Evolutionary conservation across 2,797 vertebrate species (phyloP), one percentile per base, ranked within the genome.

Genomic region (Echeneis naucrates): DNA sequence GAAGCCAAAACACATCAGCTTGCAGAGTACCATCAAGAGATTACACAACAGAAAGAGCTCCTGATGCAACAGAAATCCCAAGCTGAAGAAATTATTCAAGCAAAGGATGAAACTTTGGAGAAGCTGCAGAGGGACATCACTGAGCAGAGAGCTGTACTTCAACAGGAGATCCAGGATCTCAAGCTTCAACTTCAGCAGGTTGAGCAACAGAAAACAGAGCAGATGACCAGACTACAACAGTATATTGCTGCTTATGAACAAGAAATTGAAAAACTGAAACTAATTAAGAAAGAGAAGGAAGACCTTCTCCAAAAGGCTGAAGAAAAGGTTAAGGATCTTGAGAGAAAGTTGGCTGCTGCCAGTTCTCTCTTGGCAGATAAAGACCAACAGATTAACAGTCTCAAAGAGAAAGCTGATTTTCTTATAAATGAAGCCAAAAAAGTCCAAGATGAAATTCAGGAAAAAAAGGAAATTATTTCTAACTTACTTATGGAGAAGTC

Each of bases 361-460:
- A 69, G 30, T 59, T 80, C 72, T 56, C 90, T 77, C 78, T 64
- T 89, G 51, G 86, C 81, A 23, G 83, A 85, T 2, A 90, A 92
- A 63, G 77, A 95, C 2, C 40, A 92, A 69, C 90, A 95, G 40
- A 93, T 96, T 78, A 82, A 7, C 74, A 81, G 5, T 82, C 93
- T 68, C 68, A 81, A 17, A 83, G 85, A 3, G 63, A 76, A 61
- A 87, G 80, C 63, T 75, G 75, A 55, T 47, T 56, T 14, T 42
- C 82, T 92, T 8, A 64, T 60, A 40, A 65, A 84, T 59, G 66
- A 79, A 68, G 68, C 69, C 40, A 73, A 57, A 60, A 80, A 27
- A 63, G 38, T 45, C 13, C 77, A 80, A 84, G 66, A 78, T 32
- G 77, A 91, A 70, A 82, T 89, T 38, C 65, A 84, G 63, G 45